Conservation (phyloP, 1,140 invertebrate species). For the Halictus rubicundus region DNA sequence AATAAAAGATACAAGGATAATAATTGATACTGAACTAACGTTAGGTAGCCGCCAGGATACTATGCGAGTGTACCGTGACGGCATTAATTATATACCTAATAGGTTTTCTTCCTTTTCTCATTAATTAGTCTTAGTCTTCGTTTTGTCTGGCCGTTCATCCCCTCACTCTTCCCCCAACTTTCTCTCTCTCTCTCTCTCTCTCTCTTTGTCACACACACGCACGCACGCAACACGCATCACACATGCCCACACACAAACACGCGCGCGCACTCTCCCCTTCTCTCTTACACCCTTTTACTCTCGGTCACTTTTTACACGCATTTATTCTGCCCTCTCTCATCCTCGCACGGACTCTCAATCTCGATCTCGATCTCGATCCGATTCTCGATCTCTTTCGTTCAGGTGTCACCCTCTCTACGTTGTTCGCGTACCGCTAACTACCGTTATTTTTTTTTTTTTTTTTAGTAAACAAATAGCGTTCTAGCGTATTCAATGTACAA, state of each 20-base stretch:
- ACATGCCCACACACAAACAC: too few relatives aligned
- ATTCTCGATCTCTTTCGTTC: slow-evolving; percentile 21
- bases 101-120: slow-evolving; percentile 43
- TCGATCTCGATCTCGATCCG: too few relatives aligned
- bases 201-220: background rate
- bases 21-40: slow-evolving; percentile 73
- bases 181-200: background rate
- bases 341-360: background rate
- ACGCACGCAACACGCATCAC: background rate
- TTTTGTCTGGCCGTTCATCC: slow-evolving; percentile 29
- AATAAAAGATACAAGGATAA: slow-evolving; percentile 65
- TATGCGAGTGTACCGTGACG: slow-evolving; percentile 24
- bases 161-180: slow-evolving; percentile 2
- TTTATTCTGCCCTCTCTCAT: background rate
- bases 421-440: slow-evolving; percentile 61
- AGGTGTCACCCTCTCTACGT: slow-evolving; percentile 9
- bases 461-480: slow-evolving; percentile 75
- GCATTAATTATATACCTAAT: slow-evolving; percentile 46
- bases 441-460: slow-evolving; percentile 35
- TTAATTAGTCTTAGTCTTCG: slow-evolving; percentile 53
- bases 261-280: too few relatives aligned
- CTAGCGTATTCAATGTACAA: slow-evolving; percentile 71
- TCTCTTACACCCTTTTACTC: background rate
- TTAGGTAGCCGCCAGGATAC: slow-evolving; percentile 65
- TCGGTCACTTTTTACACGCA: background rate